Evolutionary conservation across 2,797 vertebrate species (phyloP), one percentile per base, ranked within the genome.

Genomic region (Myotis myotis): DNA sequence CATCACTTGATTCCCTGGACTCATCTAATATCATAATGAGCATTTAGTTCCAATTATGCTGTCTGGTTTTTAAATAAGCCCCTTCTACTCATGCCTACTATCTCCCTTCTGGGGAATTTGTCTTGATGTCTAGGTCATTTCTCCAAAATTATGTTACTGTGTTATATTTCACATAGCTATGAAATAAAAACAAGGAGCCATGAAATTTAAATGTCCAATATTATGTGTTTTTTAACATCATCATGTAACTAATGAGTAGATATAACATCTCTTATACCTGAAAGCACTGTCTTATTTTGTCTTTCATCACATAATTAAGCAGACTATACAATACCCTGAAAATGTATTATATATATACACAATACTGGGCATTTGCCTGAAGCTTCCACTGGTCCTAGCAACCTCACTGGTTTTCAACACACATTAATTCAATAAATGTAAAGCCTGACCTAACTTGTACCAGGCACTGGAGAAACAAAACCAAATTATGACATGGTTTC

Each of bases 1-100:
- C 17, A 87, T 79, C 36, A 23, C 8, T 75, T 81, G 25, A 62
- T 93, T 92, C 47, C 51, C 55, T 55, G 60, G 57, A 11, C 62
- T 78, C 51, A 9, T 36, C 23, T 66, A 49, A 70, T 64, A 79
- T 23, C 23, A n/a, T 66, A 94, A 92, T 30, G 33, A 87, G 1
- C 55, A 81, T 95, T 96, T 85, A 93, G 53, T 90, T 94, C 16
- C 74, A 86, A 60, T 90, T 94, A 80, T 89, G 93, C 60, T 95
- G 33, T 30, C 38, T 89, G 28, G 10, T 87, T 89, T 96, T 49
- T 86, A 76, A 94, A 57, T 68, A 86, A 84, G 25, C 94, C 19
- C 23, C 19, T 92, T 79, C n/a, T 55, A 38, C 25, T 95, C 10
- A 36, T 71, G 81, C 28, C 87, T 93, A 60, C 97, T 93, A 20